These are phyloP conservation scores for Leptinotarsa undecemlineata DNA, from an alignment of 1,140 invertebrate species.

Conservation along the genomic window DNA sequence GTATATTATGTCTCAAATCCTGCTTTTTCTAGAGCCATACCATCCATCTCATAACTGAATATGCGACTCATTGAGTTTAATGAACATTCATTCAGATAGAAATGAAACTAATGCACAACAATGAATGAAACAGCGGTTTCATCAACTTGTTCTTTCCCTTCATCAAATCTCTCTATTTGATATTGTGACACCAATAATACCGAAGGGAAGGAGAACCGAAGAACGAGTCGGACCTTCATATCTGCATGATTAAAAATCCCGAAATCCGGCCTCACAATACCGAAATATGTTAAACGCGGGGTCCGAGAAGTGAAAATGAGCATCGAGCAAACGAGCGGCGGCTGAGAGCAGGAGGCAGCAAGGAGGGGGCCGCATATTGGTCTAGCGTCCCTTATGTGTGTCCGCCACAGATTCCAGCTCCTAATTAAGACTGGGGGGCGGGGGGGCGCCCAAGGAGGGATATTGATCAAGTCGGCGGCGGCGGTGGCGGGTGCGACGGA, in stretches of 20 bases:
- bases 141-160: too few species aligned
- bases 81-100: too few species aligned
- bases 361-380: conserved; percentile 49
- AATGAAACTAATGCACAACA: too few species aligned
- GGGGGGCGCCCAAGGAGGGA: conserved; percentile 36
- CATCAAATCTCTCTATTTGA: too few species aligned
- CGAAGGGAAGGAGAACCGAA: neutral
- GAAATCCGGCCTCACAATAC: conserved; percentile 10
- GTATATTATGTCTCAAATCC: too few species aligned
- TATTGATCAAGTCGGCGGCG: conserved; percentile 54
- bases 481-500: conserved; percentile 41
- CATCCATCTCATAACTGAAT: too few species aligned
- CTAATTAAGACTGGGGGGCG: conserved; percentile 63
- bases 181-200: too few species aligned
- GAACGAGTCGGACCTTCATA: neutral
- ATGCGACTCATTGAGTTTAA: too few species aligned
- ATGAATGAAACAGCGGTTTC: too few species aligned
- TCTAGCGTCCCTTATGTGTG: conserved; percentile 63
- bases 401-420: conserved; percentile 69
- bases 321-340: conserved; percentile 20
- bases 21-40: too few species aligned
- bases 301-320: conserved; percentile 25
- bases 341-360: neutral
- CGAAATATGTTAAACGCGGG: conserved; percentile 21
- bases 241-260: conserved; percentile 19